phyloP scores from a whole-genome alignment of 2,797 vertebrate genomes.

The Epinephelus awoara region DNA sequence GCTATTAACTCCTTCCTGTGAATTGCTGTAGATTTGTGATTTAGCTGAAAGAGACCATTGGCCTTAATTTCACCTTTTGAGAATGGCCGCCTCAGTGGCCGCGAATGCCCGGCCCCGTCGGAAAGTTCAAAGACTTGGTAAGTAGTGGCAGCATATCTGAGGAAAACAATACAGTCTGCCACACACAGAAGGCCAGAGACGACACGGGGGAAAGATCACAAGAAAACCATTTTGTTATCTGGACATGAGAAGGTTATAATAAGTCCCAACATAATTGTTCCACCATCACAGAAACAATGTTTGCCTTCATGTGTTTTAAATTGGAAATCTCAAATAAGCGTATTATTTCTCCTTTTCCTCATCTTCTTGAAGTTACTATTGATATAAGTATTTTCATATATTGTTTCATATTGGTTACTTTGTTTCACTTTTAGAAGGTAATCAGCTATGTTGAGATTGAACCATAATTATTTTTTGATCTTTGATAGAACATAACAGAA shows the following conservation, averaged over 20 bases:
- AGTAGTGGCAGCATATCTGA: constrained; percentile 82
- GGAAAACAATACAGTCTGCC: constrained; percentile 12
- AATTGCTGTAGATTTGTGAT: constrained; percentile 94
- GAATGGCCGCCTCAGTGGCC: constrained; percentile 90
- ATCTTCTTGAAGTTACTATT: not conserved
- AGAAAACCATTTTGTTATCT: not conserved
- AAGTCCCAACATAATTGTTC: not conserved
- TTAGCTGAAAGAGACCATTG: constrained; percentile 90
- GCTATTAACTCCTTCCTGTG: constrained; percentile 91
- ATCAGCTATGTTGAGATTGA: too few species aligned
- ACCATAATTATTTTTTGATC: not conserved
- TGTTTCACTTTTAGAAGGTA: not conserved
- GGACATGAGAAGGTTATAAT: not conserved
- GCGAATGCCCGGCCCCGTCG: constrained; percentile 78
- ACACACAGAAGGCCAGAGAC: constrained; percentile 10
- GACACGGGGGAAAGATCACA: not conserved
- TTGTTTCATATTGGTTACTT: not conserved
- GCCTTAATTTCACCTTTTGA: constrained; percentile 91
- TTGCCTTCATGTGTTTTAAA: not conserved
- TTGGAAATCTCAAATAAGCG: not conserved
- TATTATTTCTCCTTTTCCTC: too few species aligned
- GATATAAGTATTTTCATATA: not conserved
- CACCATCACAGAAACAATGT: not conserved
- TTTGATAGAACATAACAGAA: not conserved
- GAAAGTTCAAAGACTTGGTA: constrained; percentile 90